Evolutionary conservation across 2,888 invertebrate genomes (phyloP), one percentile per base, ranked within the genome.

Genomic region (Loripinus fragilis): DNA sequence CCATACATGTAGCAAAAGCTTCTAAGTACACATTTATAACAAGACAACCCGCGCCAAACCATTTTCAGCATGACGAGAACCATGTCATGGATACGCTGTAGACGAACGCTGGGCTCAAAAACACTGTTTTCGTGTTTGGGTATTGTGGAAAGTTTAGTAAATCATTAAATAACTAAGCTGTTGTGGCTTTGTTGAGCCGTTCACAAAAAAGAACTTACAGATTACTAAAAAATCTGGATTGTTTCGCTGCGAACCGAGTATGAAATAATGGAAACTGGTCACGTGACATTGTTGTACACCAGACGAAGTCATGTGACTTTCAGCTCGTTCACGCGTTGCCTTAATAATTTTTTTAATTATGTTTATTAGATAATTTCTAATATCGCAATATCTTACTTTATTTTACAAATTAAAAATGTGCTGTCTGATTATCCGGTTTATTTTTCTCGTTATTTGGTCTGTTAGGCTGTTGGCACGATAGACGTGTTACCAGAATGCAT

Each of bases 211-310:
- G n/a, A 41, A 66, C 66, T 66, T 25, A 66, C 66, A 35, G 66
- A 66, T 66, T 23, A 23, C 25, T 20, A 8, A 23, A 41, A 42
- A 38, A 23, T 23, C 25, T 15, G 38, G 0, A 10, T 17, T 66
- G 38, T n/a, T 25, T 23, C 42, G 7, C 38, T n/a, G n/a, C n/a
- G n/a, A 38, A 5, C 20, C 41, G 33, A 85, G 83, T 76, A 25
- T 52, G 87, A 90, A 90, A 85, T n/a, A n/a, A 91, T 90, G 90
- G 91, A 89, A 89, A 33, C 38, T 60, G 50, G 88, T 92, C 92
- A 92, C 92, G 92, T 92, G 92, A 92, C 87, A 80, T 73, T 67
- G 89, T 92, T 89, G 92, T 92, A 92, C 91, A 88, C 91, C 90
- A 90, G 88, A 91, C 88, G 82, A 89, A 89, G 89, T 92, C 92